Conservation (phyloP, 2,888 invertebrate species). For the Pterostichus madidus region DNA sequence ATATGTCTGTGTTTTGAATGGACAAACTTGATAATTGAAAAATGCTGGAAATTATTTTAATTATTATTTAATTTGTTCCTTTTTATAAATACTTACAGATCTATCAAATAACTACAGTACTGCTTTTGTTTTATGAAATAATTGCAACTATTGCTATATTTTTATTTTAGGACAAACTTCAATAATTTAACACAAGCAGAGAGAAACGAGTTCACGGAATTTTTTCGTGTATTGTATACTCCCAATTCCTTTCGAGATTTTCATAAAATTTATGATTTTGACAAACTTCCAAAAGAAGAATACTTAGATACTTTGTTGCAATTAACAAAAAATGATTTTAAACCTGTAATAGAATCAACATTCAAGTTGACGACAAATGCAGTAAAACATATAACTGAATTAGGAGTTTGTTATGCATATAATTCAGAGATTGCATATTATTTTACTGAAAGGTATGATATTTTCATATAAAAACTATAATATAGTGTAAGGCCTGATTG, state of each 20-base stretch:
- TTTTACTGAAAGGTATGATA: constrained; percentile 65
- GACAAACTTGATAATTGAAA: too few relatives aligned
- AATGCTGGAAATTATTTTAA: too few relatives aligned
- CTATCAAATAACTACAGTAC: too few relatives aligned
- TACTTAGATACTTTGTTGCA: constrained; percentile 40
- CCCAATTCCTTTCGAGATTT: constrained; percentile 39
- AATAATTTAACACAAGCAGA: constrained; percentile 14
- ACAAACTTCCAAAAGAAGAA: constrained; percentile 47
- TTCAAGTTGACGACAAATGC: neutral
- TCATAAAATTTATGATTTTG: constrained; percentile 47
- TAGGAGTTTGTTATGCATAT: constrained; percentile 70
- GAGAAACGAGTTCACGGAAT: constrained; percentile 20
- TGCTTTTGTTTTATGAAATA: too few relatives aligned
- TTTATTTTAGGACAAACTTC: constrained; percentile 27
- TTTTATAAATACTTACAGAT: too few relatives aligned
- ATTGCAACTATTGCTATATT: neutral
- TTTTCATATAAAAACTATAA: too few relatives aligned
- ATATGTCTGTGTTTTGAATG: too few relatives aligned
- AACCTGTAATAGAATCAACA: constrained; percentile 24
- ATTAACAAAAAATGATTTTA: constrained; percentile 46
- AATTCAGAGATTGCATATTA: constrained; percentile 70
- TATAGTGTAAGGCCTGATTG: too few relatives aligned
- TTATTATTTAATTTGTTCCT: too few relatives aligned
- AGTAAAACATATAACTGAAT: constrained; percentile 69
- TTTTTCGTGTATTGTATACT: constrained; percentile 27